A percentile compares a stretch with the other conserved stretches of the same genome.
These are phyloP conservation scores for Notodonta ziczac DNA, from an alignment of 2,888 invertebrate species.

Conservation along the genomic window DNA sequence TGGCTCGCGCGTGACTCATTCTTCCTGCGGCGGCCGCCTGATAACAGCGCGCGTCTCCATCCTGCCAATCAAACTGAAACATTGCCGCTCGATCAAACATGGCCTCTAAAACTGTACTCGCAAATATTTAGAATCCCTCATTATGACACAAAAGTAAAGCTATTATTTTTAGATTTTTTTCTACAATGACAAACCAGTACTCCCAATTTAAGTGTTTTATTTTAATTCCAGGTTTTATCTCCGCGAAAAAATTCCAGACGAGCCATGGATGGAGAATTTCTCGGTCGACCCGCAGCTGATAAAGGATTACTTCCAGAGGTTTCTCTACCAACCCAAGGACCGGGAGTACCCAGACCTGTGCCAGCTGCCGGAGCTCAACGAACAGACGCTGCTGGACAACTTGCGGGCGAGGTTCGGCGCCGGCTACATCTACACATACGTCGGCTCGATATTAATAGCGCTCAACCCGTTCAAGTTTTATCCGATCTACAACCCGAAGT, in stretches of 20 bases:
- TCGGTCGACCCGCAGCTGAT: slow-evolving; percentile 96
- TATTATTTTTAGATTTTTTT: slow-evolving; percentile 45
- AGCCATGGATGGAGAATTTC: slow-evolving; percentile 94
- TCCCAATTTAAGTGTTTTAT: slow-evolving; percentile 16
- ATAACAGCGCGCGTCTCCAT: slow-evolving; percentile 73
- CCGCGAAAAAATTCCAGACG: slow-evolving; percentile 93
- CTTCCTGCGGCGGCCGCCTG: slow-evolving; percentile 74
- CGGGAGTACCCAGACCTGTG: slow-evolving; percentile 98
- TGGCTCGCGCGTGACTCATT: slow-evolving; percentile 66
- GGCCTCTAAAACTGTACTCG: slow-evolving; percentile 56
- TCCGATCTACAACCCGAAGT: slow-evolving; percentile 99
- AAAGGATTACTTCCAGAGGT: slow-evolving; percentile 95
- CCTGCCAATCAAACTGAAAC: slow-evolving; percentile 78
- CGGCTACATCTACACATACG: slow-evolving; percentile 98
- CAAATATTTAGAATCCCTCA: slow-evolving; percentile 58
- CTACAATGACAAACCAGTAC: slow-evolving; percentile 18
- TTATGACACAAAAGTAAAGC: slow-evolving; percentile 72
- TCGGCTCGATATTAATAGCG: slow-evolving; percentile 97
- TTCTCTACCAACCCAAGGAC: slow-evolving; percentile 96
- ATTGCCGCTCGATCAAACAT: slow-evolving; percentile 62
- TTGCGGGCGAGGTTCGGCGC: slow-evolving; percentile 94
- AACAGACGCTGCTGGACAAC: slow-evolving; percentile 96
- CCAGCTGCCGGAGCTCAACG: slow-evolving; percentile 97
- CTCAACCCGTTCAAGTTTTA: slow-evolving; percentile 97
- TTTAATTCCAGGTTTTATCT: slow-evolving; percentile 90